A percentile compares a stretch with the other conserved stretches of the same genome.
These are phyloP conservation scores for Epizoanthus scotinus DNA, from an alignment of 92 coral and sea anemone species.

Conservation along the genomic window DNA sequence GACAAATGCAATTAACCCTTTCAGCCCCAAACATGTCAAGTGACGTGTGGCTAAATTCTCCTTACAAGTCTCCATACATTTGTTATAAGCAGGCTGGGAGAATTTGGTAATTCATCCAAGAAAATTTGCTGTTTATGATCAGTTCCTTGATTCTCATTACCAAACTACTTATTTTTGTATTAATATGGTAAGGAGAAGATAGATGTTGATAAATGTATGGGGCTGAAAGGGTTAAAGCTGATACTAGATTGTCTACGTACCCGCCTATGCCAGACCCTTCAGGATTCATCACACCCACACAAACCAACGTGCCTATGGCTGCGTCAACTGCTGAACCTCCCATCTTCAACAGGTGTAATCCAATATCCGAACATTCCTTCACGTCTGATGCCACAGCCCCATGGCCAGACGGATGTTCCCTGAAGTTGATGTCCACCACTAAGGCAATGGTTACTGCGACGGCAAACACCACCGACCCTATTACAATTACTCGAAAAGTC, in stretches of 20 bases:
- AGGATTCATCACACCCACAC: conserved; percentile 95
- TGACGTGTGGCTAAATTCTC: too few relatives aligned
- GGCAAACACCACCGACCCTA: conserved; percentile 83
- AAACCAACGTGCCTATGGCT: conserved; percentile 82
- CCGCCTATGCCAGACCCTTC: conserved; percentile 95
- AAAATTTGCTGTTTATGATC: too few relatives aligned
- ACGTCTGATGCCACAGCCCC: conserved; percentile 94
- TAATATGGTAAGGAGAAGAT: too few relatives aligned
- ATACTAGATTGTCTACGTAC: conserved; percentile 48
- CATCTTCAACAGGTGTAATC: conserved; percentile 71
- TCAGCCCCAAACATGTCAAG: too few relatives aligned
- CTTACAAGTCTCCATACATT: too few relatives aligned
- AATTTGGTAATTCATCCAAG: too few relatives aligned
- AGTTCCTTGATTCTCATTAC: too few relatives aligned
- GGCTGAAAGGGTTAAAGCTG: too few relatives aligned
- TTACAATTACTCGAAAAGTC: conserved; percentile 63
- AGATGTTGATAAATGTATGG: too few relatives aligned
- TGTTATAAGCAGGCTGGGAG: too few relatives aligned
- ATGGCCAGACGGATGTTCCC: conserved; percentile 79
- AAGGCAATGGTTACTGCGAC: conserved; percentile 81
- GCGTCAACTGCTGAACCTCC: conserved; percentile 99
- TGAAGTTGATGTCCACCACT: conserved; percentile 66
- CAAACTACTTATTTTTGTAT: too few relatives aligned
- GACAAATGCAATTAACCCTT: too few relatives aligned
- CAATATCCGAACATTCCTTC: conserved; percentile 79